These are phyloP conservation scores for Procavia capensis DNA, from an alignment of 2,113 vertebrate species.

Conservation along the genomic window DNA sequence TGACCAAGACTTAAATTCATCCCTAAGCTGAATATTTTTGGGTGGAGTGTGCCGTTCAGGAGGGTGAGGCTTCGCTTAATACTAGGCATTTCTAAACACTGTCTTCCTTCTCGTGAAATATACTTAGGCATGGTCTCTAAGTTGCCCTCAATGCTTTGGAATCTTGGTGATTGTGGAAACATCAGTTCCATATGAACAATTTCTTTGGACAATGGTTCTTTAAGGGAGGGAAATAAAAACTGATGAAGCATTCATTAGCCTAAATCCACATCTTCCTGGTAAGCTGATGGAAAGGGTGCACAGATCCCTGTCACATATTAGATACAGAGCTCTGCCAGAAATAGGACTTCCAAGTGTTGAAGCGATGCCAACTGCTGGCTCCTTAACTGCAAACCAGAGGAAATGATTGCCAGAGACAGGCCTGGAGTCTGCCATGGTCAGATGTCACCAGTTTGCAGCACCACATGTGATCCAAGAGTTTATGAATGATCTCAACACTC, in stretches of 20 bases:
- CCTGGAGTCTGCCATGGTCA: constrained; percentile 48
- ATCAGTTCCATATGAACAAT: constrained; percentile 57
- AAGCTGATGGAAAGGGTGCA: background rate
- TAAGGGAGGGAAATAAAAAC: constrained; percentile 50
- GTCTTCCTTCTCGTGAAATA: background rate
- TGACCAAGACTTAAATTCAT: constrained; percentile 67
- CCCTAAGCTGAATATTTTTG: constrained; percentile 55
- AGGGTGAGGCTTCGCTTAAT: constrained; percentile 63
- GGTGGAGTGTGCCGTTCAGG: background rate
- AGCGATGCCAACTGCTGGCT: constrained; percentile 58
- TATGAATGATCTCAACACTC: constrained; percentile 56
- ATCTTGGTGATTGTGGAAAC: fast-evolving
- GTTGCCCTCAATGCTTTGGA: background rate
- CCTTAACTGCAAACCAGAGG: background rate
- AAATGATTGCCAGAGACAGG: constrained; percentile 53
- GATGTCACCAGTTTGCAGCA: constrained; percentile 62
- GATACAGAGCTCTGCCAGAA: constrained; percentile 59
- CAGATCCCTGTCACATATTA: constrained; percentile 70
- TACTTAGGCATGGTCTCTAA: background rate
- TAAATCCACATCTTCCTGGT: constrained; percentile 39
- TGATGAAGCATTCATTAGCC: constrained; percentile 84
- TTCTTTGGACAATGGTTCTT: constrained; percentile 52
- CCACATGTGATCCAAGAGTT: constrained; percentile 52
- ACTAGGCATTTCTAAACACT: fast-evolving
- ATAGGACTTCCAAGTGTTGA: constrained; percentile 43